Evolutionary conservation across 2,113 vertebrate genomes (phyloP).

Genomic region (Heloderma charlesbogerti): DNA sequence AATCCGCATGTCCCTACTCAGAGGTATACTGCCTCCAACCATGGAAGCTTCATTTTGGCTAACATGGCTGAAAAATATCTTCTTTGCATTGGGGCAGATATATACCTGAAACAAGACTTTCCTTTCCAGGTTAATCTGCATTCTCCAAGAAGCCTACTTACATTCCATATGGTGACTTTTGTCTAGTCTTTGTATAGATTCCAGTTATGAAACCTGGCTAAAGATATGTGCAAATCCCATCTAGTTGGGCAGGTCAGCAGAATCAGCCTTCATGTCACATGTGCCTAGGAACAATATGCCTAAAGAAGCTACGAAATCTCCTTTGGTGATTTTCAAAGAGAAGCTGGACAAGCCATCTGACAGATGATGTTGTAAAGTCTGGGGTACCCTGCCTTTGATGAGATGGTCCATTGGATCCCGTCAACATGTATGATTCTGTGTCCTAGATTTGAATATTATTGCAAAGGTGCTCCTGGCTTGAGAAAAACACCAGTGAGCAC

Average conservation of each 20-base stretch:
- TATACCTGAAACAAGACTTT: neutral
- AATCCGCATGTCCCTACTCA: too few relatives aligned
- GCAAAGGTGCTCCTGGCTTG: neutral
- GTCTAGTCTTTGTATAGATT: neutral
- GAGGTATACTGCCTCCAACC: neutral
- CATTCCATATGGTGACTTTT: neutral
- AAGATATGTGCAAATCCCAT: neutral
- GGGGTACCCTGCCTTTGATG: neutral
- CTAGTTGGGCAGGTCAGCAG: neutral
- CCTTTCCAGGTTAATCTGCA: neutral
- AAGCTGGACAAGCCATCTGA: neutral
- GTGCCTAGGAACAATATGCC: neutral
- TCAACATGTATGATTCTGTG: neutral
- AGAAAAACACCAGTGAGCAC: neutral
- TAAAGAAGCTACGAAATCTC: neutral
- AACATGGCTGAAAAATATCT: neutral
- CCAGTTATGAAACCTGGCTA: neutral
- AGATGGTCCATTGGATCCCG: neutral
- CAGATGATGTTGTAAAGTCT: neutral
- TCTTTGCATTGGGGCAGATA: neutral
- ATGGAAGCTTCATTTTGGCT: neutral
- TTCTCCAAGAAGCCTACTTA: neutral
- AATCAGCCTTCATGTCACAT: neutral
- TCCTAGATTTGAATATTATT: neutral
- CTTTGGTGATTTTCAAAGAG: neutral